Base-by-base conservation (phyloP, 2,888 invertebrate genomes). In the Hypsopygia costalis region DNA sequence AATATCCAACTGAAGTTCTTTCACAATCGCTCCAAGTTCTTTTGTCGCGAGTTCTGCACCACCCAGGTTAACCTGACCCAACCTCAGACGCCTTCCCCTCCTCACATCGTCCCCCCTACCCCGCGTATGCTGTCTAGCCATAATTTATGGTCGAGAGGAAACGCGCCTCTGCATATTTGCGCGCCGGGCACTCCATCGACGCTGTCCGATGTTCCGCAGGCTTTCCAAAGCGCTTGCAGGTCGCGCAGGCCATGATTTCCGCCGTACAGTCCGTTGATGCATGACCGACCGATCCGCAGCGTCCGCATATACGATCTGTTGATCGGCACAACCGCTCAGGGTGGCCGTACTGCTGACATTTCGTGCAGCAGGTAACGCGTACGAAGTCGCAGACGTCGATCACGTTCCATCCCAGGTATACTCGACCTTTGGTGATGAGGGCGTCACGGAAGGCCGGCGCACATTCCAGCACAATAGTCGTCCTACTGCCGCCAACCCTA, bases 251-350 rank as follows among this genome's bases (percentile, higher is more conserved):
- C n/a, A n/a, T n/a, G n/a, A n/a, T n/a, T n/a, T n/a, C n/a, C n/a
- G n/a, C n/a, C n/a, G n/a, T n/a, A n/a, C n/a, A n/a, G n/a, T n/a
- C n/a, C n/a, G n/a, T n/a, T n/a, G n/a, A n/a, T n/a, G n/a, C n/a
- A n/a, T n/a, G n/a, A n/a, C 62, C 62, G 0, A 21, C 6, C 0
- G 43, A 52, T 0, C 63, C 58, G 7, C 63, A 64, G 0, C 40
- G 44, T 0, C 53, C 53, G 11, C 65, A 65, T 0, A 34, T 42
- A 1, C 7, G 11, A 0, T 27, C 28, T 0, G 21, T 25, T 0
- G 54, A 41, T 1, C 49, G 7, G 29, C 62, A 66, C 20, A 46
- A 52, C 1, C 56, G 55, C 1, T 57, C 63, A 0, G 62, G 62
- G 49, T 69, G 62, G 0, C 67, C n/a, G n/a, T n/a, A n/a, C n/a